Evolutionary conservation across 2,797 vertebrate species (phyloP).

Genomic region (Myripristis jacobus): DNA sequence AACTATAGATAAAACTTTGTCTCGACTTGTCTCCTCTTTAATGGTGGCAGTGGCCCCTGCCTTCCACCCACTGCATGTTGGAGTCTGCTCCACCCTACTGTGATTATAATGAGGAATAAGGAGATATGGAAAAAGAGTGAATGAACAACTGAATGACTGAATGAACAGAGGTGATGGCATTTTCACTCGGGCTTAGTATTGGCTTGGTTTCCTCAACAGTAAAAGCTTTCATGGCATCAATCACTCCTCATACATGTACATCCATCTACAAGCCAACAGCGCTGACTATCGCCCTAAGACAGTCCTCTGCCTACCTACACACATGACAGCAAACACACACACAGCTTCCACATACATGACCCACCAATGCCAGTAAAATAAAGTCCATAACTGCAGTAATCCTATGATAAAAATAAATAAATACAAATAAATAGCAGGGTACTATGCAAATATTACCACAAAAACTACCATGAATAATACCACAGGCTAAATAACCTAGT

Average conservation of each 20-base stretch:
- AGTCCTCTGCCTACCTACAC: constrained; percentile 42
- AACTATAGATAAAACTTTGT: too few species aligned
- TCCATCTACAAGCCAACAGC: constrained; percentile 57
- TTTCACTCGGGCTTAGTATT: neutral
- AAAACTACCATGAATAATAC: neutral
- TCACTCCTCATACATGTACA: constrained; percentile 53
- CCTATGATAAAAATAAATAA: constrained; percentile 34
- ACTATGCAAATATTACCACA: neutral
- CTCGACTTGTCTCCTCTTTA: too few species aligned
- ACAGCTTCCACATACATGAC: constrained; percentile 13
- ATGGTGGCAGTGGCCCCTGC: too few species aligned
- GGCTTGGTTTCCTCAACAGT: neutral
- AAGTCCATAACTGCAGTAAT: constrained; percentile 1
- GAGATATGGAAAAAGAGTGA: too few species aligned
- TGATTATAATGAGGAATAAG: too few species aligned
- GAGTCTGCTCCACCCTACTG: too few species aligned
- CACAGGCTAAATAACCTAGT: neutral
- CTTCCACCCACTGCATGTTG: too few species aligned
- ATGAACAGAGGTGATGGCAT: neutral
- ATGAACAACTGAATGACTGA: too few species aligned
- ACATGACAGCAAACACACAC: constrained; percentile 52
- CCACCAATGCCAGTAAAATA: too few species aligned
- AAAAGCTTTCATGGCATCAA: constrained; percentile 43
- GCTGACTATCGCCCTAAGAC: constrained; percentile 50
- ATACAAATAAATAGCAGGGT: too few species aligned